A percentile compares a stretch with the other conserved stretches of the same genome.
These are phyloP conservation scores for Amblyopsis hoosieri DNA, from an alignment of 2,797 vertebrate species.

Conservation along the genomic window DNA sequence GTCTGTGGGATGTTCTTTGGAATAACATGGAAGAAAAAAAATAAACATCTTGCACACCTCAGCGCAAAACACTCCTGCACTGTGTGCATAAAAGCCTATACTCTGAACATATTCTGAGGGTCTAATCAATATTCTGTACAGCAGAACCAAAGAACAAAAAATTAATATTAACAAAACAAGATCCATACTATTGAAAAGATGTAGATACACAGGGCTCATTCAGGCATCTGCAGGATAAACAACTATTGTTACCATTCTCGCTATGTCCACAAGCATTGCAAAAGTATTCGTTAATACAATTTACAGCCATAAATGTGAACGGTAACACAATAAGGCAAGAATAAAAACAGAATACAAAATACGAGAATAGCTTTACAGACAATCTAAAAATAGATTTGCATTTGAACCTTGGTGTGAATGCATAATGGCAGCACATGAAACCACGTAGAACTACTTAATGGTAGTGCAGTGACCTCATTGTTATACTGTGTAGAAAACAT, in stretches of 20 bases:
- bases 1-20: conserved; percentile 61
- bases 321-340: neutral
- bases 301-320: neutral
- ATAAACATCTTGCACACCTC: conserved; percentile 40
- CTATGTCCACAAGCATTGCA: neutral
- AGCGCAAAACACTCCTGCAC: conserved; percentile 19
- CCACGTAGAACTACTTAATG: neutral
- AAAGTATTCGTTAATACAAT: conserved; percentile 2
- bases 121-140: conserved; percentile 7
- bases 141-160: neutral
- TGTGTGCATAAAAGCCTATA: conserved; percentile 36
- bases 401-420: conserved; percentile 14
- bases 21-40: conserved; percentile 50
- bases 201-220: neutral
- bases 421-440: conserved; percentile 23
- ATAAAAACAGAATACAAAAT: neutral
- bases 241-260: conserved; percentile 1
- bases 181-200: neutral
- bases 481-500: conserved; percentile 15
- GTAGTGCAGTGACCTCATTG: neutral
- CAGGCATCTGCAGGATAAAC: neutral
- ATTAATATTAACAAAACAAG: neutral
- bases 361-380: neutral
- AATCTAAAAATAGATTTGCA: conserved; percentile 5
- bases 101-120: neutral